Conservation (phyloP, 1,140 invertebrate genomes). For the Caenorhabditis elegans region WBcel235 BX284602.5:5727501-5728000, state of each 20-base stretch:
- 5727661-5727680: neutral
- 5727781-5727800: constrained; percentile 31
- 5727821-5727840: constrained; percentile 23
- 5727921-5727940: neutral
- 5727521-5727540: no score
- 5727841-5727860: neutral
- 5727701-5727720: no score
- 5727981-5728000: neutral
- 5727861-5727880: constrained; percentile 29
- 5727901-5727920: constrained; percentile 17
- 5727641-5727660: constrained; percentile 6
- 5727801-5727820: constrained; percentile 5
- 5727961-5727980: constrained; percentile 5
- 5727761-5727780: neutral
- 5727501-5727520: no score
- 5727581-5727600: no score
- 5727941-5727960: neutral
- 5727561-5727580: no score
- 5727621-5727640: constrained; percentile 2
- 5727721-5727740: no score
- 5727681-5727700: no score
- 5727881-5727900: constrained; percentile 25
- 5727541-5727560: no score
- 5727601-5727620: neutral
- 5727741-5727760: neutral